Percentiles rank a stretch among this genome's conserved stretches.
Conservation (phyloP, 2,113 vertebrate species). For the Gavialis gangeticus region DNA sequence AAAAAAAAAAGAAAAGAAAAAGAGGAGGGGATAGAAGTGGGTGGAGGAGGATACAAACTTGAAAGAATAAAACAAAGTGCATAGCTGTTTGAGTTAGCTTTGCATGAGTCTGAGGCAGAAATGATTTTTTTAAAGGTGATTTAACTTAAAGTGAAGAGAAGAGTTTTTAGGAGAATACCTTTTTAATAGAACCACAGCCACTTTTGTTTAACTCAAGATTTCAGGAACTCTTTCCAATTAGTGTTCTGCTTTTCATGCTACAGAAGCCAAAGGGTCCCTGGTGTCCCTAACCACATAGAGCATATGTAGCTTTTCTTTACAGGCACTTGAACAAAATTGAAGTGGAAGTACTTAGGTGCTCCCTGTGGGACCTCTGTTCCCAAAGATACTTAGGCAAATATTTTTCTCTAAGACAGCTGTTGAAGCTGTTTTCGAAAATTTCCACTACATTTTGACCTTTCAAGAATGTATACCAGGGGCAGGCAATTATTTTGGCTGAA, state of each 20-base stretch:
- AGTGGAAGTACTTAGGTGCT: neutral
- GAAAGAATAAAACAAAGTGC: neutral
- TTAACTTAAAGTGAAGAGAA: neutral
- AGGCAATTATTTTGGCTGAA: too few relatives aligned
- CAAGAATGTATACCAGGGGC: neutral
- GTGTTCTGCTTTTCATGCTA: neutral
- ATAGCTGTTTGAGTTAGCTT: neutral
- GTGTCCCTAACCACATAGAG: neutral
- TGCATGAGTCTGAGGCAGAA: neutral
- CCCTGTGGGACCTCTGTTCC: neutral
- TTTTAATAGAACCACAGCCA: neutral
- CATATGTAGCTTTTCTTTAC: neutral
- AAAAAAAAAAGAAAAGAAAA: neutral
- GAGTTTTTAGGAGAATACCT: fast-evolving
- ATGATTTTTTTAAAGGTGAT: too few relatives aligned
- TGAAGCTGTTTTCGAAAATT: neutral
- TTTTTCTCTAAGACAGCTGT: neutral
- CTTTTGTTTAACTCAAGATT: neutral
- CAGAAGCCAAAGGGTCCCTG: neutral
- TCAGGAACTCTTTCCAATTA: neutral
- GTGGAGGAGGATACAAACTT: fast-evolving
- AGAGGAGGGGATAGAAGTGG: neutral
- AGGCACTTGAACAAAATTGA: neutral
- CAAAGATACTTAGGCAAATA: neutral
- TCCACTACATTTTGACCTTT: neutral